Percentiles rank a stretch among this genome's conserved stretches.
These are phyloP conservation scores for Lithobates sylvaticus DNA, from an alignment of 2,797 vertebrate species.

Conservation along the genomic window DNA sequence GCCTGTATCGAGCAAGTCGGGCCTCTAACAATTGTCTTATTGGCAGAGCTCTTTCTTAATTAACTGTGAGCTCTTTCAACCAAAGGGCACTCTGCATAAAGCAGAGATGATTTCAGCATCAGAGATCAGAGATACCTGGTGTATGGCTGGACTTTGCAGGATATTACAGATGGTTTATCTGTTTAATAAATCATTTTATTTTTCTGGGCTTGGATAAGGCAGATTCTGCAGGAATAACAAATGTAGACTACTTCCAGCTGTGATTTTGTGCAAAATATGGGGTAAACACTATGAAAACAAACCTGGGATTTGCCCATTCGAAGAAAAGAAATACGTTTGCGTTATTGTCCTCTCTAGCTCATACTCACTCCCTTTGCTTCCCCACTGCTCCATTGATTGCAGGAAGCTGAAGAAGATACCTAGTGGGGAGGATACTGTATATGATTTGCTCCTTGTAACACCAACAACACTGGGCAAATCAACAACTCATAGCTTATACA, in stretches of 20 bases:
- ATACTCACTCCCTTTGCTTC: too few relatives aligned
- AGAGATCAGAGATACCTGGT: not conserved
- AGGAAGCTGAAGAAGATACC: too few relatives aligned
- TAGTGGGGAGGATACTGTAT: too few relatives aligned
- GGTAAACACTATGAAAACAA: not conserved
- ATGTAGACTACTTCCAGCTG: not conserved
- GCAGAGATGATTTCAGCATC: not conserved
- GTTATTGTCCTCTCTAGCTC: too few relatives aligned
- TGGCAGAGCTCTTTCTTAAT: not conserved
- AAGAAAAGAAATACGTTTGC: too few relatives aligned
- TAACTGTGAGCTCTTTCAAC: slow-evolving; percentile 12
- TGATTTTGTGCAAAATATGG: not conserved
- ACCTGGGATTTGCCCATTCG: not conserved
- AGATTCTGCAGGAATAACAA: not conserved
- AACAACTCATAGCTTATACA: too few relatives aligned
- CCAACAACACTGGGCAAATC: too few relatives aligned
- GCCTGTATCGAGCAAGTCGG: not conserved
- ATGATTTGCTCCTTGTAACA: too few relatives aligned
- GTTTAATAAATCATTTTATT: slow-evolving; percentile 5
- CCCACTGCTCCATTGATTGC: too few relatives aligned
- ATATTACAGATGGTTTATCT: slow-evolving; percentile 17
- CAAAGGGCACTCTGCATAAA: slow-evolving; percentile 24
- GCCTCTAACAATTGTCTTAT: not conserved
- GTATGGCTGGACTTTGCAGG: not conserved
- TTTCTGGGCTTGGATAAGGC: not conserved